Conservation (phyloP, 1,140 invertebrate genomes). For the Palaemon carinicauda region DNA sequence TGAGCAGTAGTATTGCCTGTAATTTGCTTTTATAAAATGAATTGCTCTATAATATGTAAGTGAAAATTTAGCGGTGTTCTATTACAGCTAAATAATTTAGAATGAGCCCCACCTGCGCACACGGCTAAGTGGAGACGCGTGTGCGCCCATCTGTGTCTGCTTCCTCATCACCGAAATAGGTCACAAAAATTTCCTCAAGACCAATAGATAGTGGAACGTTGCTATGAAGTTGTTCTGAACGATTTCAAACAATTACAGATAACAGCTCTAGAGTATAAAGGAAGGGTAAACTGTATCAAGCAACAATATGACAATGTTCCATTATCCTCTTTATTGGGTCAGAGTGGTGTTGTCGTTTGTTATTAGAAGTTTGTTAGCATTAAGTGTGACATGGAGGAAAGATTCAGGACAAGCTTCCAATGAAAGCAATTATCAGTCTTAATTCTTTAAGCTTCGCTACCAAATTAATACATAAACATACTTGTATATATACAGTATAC, state of each 20-base stretch:
- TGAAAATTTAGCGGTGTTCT: background rate
- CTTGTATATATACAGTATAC: too few species aligned
- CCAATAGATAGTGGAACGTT: background rate
- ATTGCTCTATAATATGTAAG: background rate
- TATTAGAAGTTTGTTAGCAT: too few species aligned
- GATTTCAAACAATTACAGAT: constrained; percentile 24
- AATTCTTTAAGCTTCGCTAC: too few species aligned
- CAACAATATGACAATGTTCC: constrained; percentile 12
- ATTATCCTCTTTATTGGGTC: background rate
- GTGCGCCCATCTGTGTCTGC: constrained; percentile 11
- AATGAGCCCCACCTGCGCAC: constrained; percentile 40
- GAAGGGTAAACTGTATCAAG: constrained; percentile 50
- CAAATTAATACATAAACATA: too few species aligned
- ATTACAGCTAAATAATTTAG: constrained; percentile 3
- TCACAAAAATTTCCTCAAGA: background rate
- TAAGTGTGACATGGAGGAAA: too few species aligned
- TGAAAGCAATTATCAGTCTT: too few species aligned
- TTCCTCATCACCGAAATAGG: background rate
- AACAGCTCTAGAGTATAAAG: background rate
- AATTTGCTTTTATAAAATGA: background rate
- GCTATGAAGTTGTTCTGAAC: constrained; percentile 37
- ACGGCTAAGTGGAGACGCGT: constrained; percentile 38
- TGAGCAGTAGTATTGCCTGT: background rate
- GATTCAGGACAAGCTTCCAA: too few species aligned
- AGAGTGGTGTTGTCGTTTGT: too few species aligned